Evolutionary conservation across 1,140 invertebrate species (phyloP).

Genomic region (Papilio aristodemus): DNA sequence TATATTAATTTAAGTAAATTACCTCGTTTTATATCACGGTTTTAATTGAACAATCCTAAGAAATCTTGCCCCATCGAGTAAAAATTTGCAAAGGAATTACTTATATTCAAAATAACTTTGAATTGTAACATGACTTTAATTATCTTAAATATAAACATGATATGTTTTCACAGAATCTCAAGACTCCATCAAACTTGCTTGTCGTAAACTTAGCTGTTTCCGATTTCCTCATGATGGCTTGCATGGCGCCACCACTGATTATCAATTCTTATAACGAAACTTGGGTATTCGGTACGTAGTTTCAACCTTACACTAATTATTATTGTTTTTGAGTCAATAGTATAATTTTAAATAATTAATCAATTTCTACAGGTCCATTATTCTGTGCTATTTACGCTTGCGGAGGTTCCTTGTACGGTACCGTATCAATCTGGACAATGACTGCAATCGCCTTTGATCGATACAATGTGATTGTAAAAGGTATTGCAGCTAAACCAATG

Average conservation of each 20-base stretch:
- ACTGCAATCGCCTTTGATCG: constrained; percentile 91
- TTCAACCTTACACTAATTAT: background rate
- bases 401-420: constrained; percentile 89
- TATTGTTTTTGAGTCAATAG: background rate
- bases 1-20: no score
- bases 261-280: constrained; percentile 93
- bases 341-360: background rate
- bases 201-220: constrained; percentile 93
- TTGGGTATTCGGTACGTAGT: constrained; percentile 87
- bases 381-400: constrained; percentile 92
- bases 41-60: no score
- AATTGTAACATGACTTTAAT: no score
- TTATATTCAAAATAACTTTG: no score
- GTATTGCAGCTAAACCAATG: constrained; percentile 84
- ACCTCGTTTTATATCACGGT: no score
- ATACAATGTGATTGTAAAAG: constrained; percentile 93
- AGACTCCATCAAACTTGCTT: constrained; percentile 91
- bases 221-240: constrained; percentile 93
- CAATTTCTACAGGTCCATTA: constrained; percentile 81
- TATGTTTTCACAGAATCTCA: constrained; percentile 79
- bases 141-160: background rate
- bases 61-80: no score
- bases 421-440: constrained; percentile 93
- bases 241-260: constrained; percentile 91
- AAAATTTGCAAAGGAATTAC: no score